Conservation (phyloP, 2,888 invertebrate genomes). For the Brenthis hecate region DNA sequence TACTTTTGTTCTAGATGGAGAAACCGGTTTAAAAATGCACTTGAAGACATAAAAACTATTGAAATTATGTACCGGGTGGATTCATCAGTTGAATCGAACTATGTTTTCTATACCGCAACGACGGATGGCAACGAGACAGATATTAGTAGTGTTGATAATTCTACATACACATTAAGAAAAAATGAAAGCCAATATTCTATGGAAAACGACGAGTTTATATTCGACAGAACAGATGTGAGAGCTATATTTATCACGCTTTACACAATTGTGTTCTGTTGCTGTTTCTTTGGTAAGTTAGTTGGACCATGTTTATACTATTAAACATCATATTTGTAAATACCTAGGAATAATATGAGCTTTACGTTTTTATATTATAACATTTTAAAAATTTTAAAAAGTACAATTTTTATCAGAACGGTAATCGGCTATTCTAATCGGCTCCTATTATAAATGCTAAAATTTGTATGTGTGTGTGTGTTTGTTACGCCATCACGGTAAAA, state of each 20-base stretch:
- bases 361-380: background rate
- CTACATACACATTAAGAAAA: conserved; percentile 46
- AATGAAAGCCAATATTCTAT: conserved; percentile 56
- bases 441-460: no score
- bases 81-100: conserved; percentile 55
- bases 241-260: conserved; percentile 89
- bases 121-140: conserved; percentile 53
- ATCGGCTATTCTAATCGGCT: no score
- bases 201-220: conserved; percentile 85
- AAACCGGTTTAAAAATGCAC: conserved; percentile 30
- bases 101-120: conserved; percentile 51
- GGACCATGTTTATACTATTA: conserved; percentile 22
- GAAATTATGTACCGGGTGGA: conserved; percentile 59
- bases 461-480: no score
- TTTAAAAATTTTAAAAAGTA: background rate
- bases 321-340: background rate
- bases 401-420: no score
- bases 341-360: background rate
- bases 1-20: conserved; percentile 59
- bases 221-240: conserved; percentile 88
- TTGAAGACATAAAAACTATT: conserved; percentile 31
- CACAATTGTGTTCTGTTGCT: conserved; percentile 89
- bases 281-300: conserved; percentile 89
- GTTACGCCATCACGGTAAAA: no score
- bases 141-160: conserved; percentile 34